Evolutionary conservation across 2,113 vertebrate species (phyloP), one percentile per base, ranked within the genome.

Genomic region (Saccopteryx leptura): DNA sequence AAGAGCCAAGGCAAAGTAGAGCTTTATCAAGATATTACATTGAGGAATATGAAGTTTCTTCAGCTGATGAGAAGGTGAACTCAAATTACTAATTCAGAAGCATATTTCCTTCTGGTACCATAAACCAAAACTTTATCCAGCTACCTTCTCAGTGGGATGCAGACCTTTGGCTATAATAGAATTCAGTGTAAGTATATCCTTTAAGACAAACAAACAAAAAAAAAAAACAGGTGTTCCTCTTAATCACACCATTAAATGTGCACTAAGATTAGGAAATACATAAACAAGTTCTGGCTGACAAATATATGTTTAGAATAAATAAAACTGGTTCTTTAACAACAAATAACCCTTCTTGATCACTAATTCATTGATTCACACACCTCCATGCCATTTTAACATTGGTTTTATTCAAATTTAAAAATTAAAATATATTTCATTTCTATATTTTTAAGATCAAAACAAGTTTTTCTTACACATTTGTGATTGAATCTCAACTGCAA

Each of bases 61-160:
- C 26, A 48, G 21, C 63, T 96, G 94, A 93, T 85, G 61, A 95
- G 65, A 82, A 95, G 48, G 74, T 54, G 11, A 95, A 93, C 72
- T 87, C 75, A 82, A 97, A 95, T 90, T 15, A 88, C 56, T 69
- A 96, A 95, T 69, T 92, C 50, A 86, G 14, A 97, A 91, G 28
- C 18, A 7, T 33, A 76, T 72, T n/a, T 91, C 72, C 52, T 96
- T 92, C 75, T 96, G 91, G 39, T 63, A 72, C 69, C 46, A 95
- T 89, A 93, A 97, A 69, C 26, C 15, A 80, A 93, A 87, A n/a
- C 94, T 95, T 94, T 85, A 92, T 90, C 91, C 96, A 95, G 87
- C 95, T 97, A 93, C 61, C 63, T 58, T 96, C 65, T 95, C 89
- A 84, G 79, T 78, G 46, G 66, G 88, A 65, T 93, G 66, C n/a